Conservation (phyloP, 2,113 vertebrate species). For the Columba livia region DNA sequence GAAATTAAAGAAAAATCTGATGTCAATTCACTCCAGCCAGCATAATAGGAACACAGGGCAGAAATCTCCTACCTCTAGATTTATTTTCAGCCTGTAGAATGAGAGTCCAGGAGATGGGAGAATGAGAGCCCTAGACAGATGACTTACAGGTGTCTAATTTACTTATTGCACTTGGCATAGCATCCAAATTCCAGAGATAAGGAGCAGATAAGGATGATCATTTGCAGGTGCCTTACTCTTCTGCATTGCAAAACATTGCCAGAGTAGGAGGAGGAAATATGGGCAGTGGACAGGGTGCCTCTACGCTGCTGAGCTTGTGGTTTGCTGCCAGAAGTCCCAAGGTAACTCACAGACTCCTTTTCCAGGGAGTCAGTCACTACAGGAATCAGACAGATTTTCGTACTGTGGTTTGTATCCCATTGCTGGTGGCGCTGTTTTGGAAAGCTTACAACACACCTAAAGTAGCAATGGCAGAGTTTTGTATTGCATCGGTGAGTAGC, state of each 20-base stretch:
- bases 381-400: neutral
- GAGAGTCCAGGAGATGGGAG: neutral
- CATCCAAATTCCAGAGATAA: neutral
- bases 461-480: neutral
- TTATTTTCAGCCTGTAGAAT: conserved; percentile 2
- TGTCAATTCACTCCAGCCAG: neutral
- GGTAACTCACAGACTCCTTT: neutral
- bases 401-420: neutral
- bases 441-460: neutral
- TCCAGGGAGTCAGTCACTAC: neutral
- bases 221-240: neutral
- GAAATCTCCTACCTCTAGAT: neutral
- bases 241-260: neutral
- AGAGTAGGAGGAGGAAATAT: neutral
- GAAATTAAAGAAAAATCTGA: neutral
- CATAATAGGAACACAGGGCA: neutral
- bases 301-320: neutral
- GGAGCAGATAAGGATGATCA: neutral
- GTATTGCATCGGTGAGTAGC: neutral
- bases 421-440: neutral
- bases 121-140: neutral
- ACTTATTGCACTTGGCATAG: neutral
- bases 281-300: neutral
- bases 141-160: neutral
- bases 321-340: neutral